Conservation (phyloP, 2,888 invertebrate genomes). For the Ormia ochracea region DNA sequence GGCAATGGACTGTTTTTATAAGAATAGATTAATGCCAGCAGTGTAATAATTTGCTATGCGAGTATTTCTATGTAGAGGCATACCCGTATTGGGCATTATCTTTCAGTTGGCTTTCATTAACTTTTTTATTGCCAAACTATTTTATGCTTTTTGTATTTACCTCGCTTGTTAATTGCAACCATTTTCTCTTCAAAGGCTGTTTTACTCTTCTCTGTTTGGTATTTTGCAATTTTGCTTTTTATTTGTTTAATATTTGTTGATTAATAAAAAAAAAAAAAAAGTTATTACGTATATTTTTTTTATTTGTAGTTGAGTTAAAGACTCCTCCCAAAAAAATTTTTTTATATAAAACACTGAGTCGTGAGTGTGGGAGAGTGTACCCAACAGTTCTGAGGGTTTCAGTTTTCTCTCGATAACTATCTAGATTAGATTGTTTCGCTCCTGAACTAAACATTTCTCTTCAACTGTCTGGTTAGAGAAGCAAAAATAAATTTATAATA, state of each 20-base stretch:
- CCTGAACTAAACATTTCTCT: background rate
- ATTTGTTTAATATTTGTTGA: background rate
- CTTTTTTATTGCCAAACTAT: background rate
- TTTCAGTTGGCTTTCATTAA: background rate
- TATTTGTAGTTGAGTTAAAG: background rate
- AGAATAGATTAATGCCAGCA: background rate
- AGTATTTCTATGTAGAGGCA: background rate
- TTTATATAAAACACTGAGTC: no score
- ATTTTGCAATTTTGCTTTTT: background rate
- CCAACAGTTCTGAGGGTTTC: background rate
- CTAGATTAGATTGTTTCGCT: background rate
- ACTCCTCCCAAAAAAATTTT: slow-evolving; percentile 48
- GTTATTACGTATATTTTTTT: slow-evolving; percentile 7
- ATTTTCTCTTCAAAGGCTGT: slow-evolving; percentile 19
- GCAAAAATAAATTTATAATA: background rate
- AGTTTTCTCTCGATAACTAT: background rate
- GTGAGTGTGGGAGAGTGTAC: background rate
- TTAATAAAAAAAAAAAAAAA: slow-evolving; percentile 12
- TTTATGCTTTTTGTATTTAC: background rate
- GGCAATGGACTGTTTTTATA: no score
- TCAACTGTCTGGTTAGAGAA: background rate
- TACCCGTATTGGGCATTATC: background rate
- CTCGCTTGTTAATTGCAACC: slow-evolving; percentile 35
- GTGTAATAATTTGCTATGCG: background rate
- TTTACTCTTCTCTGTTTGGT: slow-evolving; percentile 10